Percentiles rank a stretch among this genome's conserved stretches.
phyloP scores from a whole-genome alignment of 2,888 invertebrate genomes.

The Mystacides longicornis region DNA sequence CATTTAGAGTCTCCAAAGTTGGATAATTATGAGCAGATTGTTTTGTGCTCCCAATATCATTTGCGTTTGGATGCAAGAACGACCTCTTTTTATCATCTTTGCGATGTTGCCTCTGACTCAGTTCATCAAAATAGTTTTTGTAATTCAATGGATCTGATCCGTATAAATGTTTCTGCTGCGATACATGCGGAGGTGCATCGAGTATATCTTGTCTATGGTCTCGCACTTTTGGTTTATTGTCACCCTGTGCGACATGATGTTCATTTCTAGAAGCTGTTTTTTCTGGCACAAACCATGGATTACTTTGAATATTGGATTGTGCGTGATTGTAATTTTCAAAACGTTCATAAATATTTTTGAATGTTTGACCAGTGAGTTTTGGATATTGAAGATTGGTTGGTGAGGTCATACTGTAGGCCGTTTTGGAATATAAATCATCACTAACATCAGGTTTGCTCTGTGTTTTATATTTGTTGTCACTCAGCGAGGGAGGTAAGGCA shows the following conservation, averaged over 20 bases:
- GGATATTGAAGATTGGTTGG: conserved; percentile 12
- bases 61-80: not conserved
- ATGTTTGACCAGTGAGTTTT: conserved; percentile 9
- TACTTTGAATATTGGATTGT: conserved; percentile 4
- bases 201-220: too few species aligned
- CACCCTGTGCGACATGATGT: not conserved
- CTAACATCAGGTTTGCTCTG: too few species aligned
- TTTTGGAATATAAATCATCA: conserved; percentile 13
- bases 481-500: too few species aligned
- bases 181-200: too few species aligned
- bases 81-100: conserved; percentile 14
- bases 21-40: conserved; percentile 11
- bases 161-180: too few species aligned
- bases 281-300: conserved; percentile 21
- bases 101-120: not conserved
- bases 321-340: conserved; percentile 13
- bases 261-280: conserved; percentile 5
- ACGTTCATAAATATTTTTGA: conserved; percentile 10
- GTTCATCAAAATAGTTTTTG: conserved; percentile 13
- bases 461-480: too few species aligned
- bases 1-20: conserved; percentile 3
- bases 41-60: conserved; percentile 7
- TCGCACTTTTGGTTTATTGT: not conserved
- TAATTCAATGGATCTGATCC: too few species aligned
- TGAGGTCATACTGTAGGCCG: conserved; percentile 5